A percentile compares a stretch with the other conserved stretches of the same genome.
These are phyloP conservation scores for Nyctereutes procyonoides DNA, from an alignment of 2,113 vertebrate species.

Conservation along the genomic window DNA sequence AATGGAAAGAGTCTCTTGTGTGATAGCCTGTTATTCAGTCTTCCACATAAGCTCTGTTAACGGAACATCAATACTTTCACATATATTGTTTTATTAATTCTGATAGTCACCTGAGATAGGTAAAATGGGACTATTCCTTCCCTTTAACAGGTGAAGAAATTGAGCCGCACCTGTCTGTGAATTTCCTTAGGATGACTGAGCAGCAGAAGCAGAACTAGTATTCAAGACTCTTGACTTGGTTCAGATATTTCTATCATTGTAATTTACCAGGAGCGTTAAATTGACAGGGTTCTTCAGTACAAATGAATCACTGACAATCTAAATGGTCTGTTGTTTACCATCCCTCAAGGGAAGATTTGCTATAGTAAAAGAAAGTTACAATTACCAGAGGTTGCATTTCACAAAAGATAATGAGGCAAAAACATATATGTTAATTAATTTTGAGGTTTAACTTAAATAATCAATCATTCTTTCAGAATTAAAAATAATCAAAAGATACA, in stretches of 20 bases:
- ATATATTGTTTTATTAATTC: neutral
- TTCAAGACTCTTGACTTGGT: neutral
- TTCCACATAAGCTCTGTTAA: neutral
- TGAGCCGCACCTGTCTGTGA: neutral
- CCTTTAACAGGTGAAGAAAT: neutral
- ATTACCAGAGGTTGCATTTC: neutral
- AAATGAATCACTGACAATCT: neutral
- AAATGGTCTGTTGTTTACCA: neutral
- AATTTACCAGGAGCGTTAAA: neutral
- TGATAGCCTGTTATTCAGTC: neutral
- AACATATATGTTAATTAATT: neutral
- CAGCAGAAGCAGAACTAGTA: neutral
- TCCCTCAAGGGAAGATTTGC: constrained; percentile 10
- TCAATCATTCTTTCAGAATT: constrained; percentile 27
- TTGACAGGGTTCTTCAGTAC: neutral
- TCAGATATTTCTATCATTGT: neutral
- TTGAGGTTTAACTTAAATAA: constrained; percentile 40
- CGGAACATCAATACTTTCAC: neutral
- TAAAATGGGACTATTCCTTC: neutral
- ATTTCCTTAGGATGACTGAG: neutral
- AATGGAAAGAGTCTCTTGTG: neutral
- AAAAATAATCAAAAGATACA: neutral
- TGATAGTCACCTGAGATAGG: neutral
- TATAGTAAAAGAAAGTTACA: constrained; percentile 1
- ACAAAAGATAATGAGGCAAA: constrained; percentile 26